Evolutionary conservation across 2,113 vertebrate genomes (phyloP).

Genomic region (Sebastes schlegelii): DNA sequence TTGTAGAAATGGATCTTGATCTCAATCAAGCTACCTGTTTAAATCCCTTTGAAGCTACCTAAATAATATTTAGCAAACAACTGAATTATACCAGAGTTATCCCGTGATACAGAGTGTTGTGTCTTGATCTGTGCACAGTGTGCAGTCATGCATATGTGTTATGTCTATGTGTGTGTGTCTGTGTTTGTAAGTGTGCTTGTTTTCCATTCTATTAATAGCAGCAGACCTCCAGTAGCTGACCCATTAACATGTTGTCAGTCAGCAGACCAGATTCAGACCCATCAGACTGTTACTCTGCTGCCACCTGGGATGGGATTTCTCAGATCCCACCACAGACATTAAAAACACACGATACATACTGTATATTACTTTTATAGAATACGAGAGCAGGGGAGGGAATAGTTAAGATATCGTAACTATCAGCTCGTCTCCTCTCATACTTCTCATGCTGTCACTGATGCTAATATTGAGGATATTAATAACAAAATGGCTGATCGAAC

Average conservation of each 20-base stretch:
- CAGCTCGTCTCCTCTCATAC: background rate
- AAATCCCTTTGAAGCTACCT: background rate
- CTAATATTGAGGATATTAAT: background rate
- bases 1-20: background rate
- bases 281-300: conserved; percentile 65
- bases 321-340: background rate
- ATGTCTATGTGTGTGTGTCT: background rate
- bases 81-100: background rate
- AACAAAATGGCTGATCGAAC: background rate
- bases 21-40: background rate
- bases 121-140: background rate
- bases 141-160: background rate
- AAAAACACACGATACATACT: background rate
- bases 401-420: background rate
- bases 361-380: background rate
- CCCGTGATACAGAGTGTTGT: background rate
- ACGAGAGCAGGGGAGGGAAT: background rate
- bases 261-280: conserved; percentile 69
- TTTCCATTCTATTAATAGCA: conserved; percentile 64
- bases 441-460: background rate
- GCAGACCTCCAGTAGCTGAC: conserved; percentile 51
- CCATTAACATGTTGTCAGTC: conserved; percentile 74
- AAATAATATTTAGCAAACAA: background rate
- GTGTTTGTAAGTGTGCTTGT: conserved; percentile 14
- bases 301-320: conserved; percentile 65